These are phyloP conservation scores for Aleiodes testaceus DNA, from an alignment of 2,888 invertebrate genomes.

Conservation along the genomic window DNA sequence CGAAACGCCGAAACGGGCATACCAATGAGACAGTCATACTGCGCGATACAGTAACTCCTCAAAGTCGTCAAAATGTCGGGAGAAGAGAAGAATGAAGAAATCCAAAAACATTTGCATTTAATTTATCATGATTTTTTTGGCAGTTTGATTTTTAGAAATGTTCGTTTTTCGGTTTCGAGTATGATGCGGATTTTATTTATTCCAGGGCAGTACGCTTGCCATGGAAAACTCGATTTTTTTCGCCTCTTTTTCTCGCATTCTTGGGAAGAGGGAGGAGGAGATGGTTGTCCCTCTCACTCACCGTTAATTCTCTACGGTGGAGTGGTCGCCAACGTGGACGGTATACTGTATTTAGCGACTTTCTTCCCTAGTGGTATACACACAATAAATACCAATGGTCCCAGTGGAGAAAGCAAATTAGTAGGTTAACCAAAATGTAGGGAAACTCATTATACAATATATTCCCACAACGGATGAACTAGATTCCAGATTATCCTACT, in stretches of 20 bases:
- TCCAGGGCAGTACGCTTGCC: constrained; percentile 45
- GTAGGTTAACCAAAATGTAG: constrained; percentile 36
- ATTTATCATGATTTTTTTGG: background rate
- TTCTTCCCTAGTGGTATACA: constrained; percentile 48
- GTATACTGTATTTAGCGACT: constrained; percentile 57
- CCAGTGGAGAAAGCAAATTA: constrained; percentile 56
- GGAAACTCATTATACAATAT: constrained; percentile 33
- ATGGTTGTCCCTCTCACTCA: constrained; percentile 37
- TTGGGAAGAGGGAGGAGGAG: constrained; percentile 2
- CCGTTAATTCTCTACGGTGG: constrained; percentile 58
- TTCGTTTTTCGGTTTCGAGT: background rate
- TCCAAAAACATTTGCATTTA: background rate
- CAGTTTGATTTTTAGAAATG: background rate
- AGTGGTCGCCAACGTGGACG: constrained; percentile 58
- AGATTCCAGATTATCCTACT: background rate
- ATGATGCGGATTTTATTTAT: constrained; percentile 23
- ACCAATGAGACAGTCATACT: constrained; percentile 60
- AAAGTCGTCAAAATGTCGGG: constrained; percentile 16
- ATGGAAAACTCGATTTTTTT: constrained; percentile 42
- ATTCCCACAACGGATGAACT: constrained; percentile 15
- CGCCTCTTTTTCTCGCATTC: constrained; percentile 44
- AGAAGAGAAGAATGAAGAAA: background rate
- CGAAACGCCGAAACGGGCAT: constrained; percentile 62
- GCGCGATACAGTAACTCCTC: constrained; percentile 23
- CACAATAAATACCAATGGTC: constrained; percentile 58